Evolutionary conservation across 1,140 invertebrate species (phyloP).

Genomic region (Papilio dardanus): DNA sequence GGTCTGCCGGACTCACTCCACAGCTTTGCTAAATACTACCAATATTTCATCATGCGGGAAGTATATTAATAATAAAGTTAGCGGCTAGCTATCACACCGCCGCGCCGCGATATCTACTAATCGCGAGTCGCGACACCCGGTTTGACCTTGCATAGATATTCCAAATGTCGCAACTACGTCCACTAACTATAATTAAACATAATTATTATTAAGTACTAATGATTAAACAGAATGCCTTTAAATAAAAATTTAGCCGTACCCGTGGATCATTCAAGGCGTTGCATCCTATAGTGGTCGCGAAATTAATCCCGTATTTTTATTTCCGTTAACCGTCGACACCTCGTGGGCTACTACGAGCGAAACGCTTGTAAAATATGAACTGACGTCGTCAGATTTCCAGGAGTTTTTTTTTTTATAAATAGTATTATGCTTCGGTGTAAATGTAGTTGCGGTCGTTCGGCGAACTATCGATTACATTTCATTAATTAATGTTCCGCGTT

Average conservation of each 20-base stretch:
- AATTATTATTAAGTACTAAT: no score
- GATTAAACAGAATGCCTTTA: no score
- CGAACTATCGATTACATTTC: background rate
- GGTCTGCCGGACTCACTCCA: background rate
- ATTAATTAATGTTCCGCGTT: background rate
- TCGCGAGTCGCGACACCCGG: background rate
- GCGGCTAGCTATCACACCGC: conserved; percentile 34
- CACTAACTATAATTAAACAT: background rate
- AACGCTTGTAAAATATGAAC: no score
- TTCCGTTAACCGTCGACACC: no score
- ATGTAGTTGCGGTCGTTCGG: background rate
- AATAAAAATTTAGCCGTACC: no score
- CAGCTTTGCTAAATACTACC: conserved; percentile 33
- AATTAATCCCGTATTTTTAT: no score
- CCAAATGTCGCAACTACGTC: background rate
- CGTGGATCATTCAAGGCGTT: no score
- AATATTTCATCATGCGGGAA: conserved; percentile 36
- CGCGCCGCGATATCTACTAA: background rate
- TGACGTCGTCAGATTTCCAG: no score
- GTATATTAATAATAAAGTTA: conserved; percentile 31
- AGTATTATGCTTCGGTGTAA: conserved; percentile 15
- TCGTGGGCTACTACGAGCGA: no score
- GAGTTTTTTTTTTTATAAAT: background rate
- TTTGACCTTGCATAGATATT: background rate
- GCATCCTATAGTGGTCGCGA: no score